These are phyloP conservation scores for Luperina testacea DNA, from an alignment of 2,888 invertebrate genomes.

Conservation along the genomic window DNA sequence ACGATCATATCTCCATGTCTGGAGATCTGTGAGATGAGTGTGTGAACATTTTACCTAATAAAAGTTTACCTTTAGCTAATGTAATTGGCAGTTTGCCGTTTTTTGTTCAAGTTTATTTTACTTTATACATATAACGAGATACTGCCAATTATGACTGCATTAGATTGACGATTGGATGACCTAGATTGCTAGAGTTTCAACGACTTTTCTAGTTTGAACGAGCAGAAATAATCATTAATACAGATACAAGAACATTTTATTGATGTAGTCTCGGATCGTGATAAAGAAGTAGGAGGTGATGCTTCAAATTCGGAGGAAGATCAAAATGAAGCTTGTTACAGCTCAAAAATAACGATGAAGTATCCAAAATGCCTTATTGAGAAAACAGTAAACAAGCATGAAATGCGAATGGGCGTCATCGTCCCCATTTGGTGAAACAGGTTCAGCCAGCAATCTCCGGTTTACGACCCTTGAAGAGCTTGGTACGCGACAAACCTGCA, in stretches of 20 bases:
- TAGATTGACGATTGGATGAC: not conserved
- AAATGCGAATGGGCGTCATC: slow-evolving; percentile 18
- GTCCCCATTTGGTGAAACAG: slow-evolving; percentile 45
- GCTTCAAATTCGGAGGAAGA: not conserved
- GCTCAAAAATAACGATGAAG: not conserved
- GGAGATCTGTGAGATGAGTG: not conserved
- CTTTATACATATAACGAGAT: not conserved
- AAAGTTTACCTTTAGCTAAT: not conserved
- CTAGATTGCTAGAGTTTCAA: not conserved
- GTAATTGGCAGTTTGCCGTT: not conserved
- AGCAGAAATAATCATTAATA: not conserved
- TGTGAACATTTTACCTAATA: not conserved
- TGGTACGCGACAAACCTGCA: slow-evolving; percentile 32
- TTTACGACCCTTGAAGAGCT: slow-evolving; percentile 40
- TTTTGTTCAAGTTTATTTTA: not conserved
- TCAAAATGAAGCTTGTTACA: not conserved
- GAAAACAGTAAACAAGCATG: slow-evolving; percentile 10
- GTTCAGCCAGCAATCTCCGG: slow-evolving; percentile 35
- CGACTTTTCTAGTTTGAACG: not conserved
- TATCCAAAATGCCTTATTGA: slow-evolving; percentile 21
- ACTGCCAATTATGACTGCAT: not conserved
- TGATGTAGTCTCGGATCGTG: not conserved
- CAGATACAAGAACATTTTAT: not conserved
- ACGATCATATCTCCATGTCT: not conserved
- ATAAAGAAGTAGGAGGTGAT: too few species aligned